A percentile compares a stretch with the other conserved stretches of the same genome.
Conservation (phyloP, 2,888 invertebrate genomes). For the Leptinotarsa peninsularis region DNA sequence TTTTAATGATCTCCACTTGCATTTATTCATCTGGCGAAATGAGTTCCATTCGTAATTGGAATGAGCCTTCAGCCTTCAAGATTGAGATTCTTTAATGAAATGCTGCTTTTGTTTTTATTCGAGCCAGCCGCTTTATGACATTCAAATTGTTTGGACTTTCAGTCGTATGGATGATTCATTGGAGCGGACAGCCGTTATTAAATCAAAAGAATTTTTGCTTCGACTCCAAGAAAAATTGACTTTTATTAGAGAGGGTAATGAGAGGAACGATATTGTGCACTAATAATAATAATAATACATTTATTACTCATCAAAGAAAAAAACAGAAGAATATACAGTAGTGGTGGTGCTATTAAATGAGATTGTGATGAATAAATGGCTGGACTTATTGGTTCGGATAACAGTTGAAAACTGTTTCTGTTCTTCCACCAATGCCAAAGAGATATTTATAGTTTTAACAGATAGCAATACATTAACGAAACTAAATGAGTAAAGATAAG, state of each 20-base stretch:
- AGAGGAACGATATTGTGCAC: background rate
- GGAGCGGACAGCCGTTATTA: background rate
- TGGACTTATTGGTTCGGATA: no score
- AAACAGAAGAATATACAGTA: no score
- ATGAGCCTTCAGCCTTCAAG: background rate
- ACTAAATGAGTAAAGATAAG: no score
- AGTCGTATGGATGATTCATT: background rate
- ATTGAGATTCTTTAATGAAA: background rate
- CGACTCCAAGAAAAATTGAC: background rate
- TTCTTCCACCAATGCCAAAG: no score
- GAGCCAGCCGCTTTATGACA: background rate
- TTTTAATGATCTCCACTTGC: slow-evolving; percentile 19
- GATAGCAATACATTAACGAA: no score
- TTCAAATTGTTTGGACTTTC: slow-evolving; percentile 2
- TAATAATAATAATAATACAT: no score
- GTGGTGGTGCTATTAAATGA: no score
- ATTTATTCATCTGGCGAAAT: slow-evolving; percentile 6
- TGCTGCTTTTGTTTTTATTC: slow-evolving; percentile 6
- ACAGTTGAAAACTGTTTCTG: no score
- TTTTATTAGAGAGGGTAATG: background rate
- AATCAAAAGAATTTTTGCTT: background rate
- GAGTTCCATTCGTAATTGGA: slow-evolving; percentile 8
- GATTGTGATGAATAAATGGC: no score
- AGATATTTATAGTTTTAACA: no score
- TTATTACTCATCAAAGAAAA: no score